Base-by-base conservation (phyloP, 2,888 invertebrate species). In the Perithous albicinctus region DNA sequence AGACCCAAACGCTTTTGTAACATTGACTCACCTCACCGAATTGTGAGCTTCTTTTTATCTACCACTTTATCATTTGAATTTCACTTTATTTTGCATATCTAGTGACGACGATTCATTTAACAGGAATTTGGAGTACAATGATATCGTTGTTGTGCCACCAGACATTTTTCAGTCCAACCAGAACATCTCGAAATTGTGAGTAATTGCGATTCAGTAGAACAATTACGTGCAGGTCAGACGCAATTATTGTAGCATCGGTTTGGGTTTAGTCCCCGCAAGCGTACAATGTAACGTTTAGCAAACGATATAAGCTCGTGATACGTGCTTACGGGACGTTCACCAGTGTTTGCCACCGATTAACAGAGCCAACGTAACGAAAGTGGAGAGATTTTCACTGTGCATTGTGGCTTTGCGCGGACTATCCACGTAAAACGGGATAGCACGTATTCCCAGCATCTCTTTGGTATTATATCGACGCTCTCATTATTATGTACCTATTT, bases 171-270 rank as follows among this genome's bases (percentile, higher is more conserved):
- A 87, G 32, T 87, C 92, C 12, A 88, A 93, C 80, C 87, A 83
- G 72, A 92, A 92, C 85, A 90, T 94, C 84, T 93, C 93, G 73
- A 93, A 93, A 86, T 90, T 95, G 94, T 94, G 92, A 94, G 94
- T 93, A 88, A 64, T 46, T 18, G 1, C 18, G 15, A 41, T 43
- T 75, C 23, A 15, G 32, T 29, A 15, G 15, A 75, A 79, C 43
- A 48, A 59, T 54, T 10, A 32, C 4, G 48, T 15, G 29, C 48
- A 54, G 15, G 26, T 18, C 32, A 18, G 56, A 32, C 8, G 18
- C 18, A 32, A 35, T 59, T 32, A 32, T 32, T 3, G 32, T 3
- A 54, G 15, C 8, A 29, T 18, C 18, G 1, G n/a, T 10, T 12
- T 23, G 51, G 12, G 51, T 51, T 51, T 56, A 77, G 20, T 63